Base-by-base conservation (phyloP, 2,888 invertebrate species). In the Gerris lacustris region DNA sequence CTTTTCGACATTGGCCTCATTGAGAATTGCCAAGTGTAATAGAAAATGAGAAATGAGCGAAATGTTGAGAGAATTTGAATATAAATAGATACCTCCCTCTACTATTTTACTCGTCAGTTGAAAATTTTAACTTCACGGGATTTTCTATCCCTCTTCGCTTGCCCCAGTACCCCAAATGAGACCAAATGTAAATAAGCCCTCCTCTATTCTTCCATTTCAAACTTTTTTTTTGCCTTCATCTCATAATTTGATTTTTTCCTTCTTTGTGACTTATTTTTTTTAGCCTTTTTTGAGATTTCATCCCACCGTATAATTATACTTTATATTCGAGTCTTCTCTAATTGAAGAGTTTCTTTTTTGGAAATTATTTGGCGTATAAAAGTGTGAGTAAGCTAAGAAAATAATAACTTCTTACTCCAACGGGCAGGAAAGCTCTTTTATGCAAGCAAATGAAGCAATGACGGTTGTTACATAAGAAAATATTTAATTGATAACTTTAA, bases 31-130 rank as follows among this genome's bases (percentile, higher is more conserved):
- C 2, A 55, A 15, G 55, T 55, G 55, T 15, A 55, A 55, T 55
- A 55, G 55, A 55, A 55, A 55, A 31, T 31, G 31, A 31, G 31
- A 31, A 31, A 31, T 31, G 31, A 31, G 31, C 31, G 31, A 31
- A 31, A 55, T 15, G 55, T 55, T 15, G 55, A 55, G 55, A 55
- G 55, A 55, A 55, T 55, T 55, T 55, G 55, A 55, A 55, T 55
- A 55, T 55, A 55, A 55, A 55, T 55, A 55, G 55, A 55, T 55
- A 55, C 55, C 55, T 55, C 55, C 55, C 55, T 55, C 15, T 55
- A 11, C 15, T 2, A 9, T 55, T 15, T 55, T 55, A 11, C 15
- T 55, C 55, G 9, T 55, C 15, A 15, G 55, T 55, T 11, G 15
- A 9, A 55, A 55, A 11, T 55, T 55, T 55, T 55, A 55, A 55